phyloP scores from a whole-genome alignment of 2,797 vertebrate genomes.

The Cossypha heuglini region DNA sequence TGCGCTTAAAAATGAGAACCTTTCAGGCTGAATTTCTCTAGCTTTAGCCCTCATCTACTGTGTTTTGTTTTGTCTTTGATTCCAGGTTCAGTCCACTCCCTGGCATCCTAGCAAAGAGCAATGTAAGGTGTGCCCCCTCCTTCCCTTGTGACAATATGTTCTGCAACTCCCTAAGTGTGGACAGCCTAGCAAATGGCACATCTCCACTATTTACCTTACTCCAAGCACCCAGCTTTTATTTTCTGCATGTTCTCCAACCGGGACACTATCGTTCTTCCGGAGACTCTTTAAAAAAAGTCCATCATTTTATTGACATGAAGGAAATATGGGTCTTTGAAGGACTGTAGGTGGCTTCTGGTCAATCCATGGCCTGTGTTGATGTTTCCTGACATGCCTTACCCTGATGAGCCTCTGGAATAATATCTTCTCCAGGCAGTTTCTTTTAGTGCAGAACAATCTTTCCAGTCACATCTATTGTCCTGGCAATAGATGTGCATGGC shows the following conservation, averaged over 20 bases:
- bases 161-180: neutral
- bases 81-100: neutral
- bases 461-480: neutral
- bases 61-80: neutral
- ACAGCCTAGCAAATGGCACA: neutral
- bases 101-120: neutral
- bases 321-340: neutral
- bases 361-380: neutral
- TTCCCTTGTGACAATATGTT: neutral
- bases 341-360: neutral
- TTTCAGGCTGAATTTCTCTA: neutral
- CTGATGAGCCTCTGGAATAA: neutral
- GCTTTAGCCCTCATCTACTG: neutral
- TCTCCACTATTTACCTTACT: neutral
- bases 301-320: rapidly evolving
- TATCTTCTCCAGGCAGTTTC: neutral
- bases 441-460: neutral
- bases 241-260: neutral
- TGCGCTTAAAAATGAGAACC: neutral
- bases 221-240: neutral
- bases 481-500: neutral
- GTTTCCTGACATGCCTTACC: neutral
- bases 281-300: neutral
- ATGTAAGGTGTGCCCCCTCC: neutral
- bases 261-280: neutral